Percentiles rank a stretch among this genome's conserved stretches.
Conservation (phyloP, 2,113 vertebrate species). For the Clupea harengus region DNA sequence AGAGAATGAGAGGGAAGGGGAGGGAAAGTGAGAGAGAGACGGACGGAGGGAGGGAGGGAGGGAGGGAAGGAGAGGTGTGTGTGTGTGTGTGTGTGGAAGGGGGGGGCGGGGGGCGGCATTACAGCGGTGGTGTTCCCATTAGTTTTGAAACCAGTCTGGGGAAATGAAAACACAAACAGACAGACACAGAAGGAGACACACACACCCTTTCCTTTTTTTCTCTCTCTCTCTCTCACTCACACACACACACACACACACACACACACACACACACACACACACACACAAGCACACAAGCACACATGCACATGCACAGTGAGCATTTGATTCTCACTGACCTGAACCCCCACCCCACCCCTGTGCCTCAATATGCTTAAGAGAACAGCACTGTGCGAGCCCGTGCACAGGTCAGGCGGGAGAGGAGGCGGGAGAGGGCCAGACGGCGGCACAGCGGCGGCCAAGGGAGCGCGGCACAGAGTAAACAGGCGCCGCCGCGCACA, state of each 20-base stretch:
- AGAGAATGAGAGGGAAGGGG: neutral
- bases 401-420: neutral
- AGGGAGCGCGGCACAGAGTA: constrained; percentile 31
- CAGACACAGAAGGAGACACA: neutral
- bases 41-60: neutral
- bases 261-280: neutral
- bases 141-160: constrained; percentile 7
- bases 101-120: neutral
- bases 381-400: neutral
- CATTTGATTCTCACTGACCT: constrained; percentile 9
- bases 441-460: neutral
- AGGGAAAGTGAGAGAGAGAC: constrained; percentile 21
- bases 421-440: neutral
- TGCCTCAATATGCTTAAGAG: neutral
- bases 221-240: neutral
- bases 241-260: neutral
- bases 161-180: neutral
- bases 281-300: neutral
- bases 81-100: neutral
- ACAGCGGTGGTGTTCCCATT: neutral
- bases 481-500: neutral
- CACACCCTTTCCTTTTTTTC: neutral
- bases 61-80: neutral
- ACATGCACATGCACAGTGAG: neutral
- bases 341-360: neutral